Base-by-base conservation (phyloP, 1,140 invertebrate genomes). In the Cotesia glomerata region DNA sequence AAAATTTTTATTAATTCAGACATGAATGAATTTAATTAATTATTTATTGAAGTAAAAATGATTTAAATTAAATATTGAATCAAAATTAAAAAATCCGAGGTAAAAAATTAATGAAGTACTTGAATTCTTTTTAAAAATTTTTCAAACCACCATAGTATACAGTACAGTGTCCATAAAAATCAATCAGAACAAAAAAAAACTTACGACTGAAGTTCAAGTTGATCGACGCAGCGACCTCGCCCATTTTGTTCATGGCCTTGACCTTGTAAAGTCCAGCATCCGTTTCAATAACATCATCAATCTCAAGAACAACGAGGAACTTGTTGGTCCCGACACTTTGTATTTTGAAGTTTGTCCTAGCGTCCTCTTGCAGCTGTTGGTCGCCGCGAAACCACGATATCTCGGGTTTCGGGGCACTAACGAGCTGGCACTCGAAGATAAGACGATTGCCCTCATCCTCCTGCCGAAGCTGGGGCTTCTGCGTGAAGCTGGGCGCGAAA, bases 181-280 rank as follows among this genome's bases (percentile, higher is more conserved):
- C 11, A 56, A 18, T 56, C 8, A 16, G 5, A 5, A 56, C 3
- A n/a, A 32, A 34, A 59, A 71, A 39, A 68, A 82, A 97, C 95
- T 97, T 89, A 98, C 96, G 95, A 87, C 95, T 97, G 87, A 99
- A 98, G 90, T 99, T 99, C 82, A 99, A 92, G 87, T 98, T 99
- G 87, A 99, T 98, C 79, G 97, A 98, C 76, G 97, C 97, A 72
- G 97, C 94, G 82, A 98, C 97, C 91, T 99, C 97, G 83, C 97
- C 97, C 89, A 96, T 95, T 88, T 95, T 96, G 88, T 99, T 99
- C 88, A 96, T 97, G 77, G 97, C 97, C 87, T 96, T 96, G 81
- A 99, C 97, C 89, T 97, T 97, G 90, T 99, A 99, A 68, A 97
- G 92, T 80, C 97, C 97, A 74, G 96, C 96, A 87, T 99, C 97